Percentiles rank a stretch among this genome's conserved stretches.
Evolutionary conservation across 2,797 vertebrate genomes (phyloP).

Genomic region (Sylvia borin): DNA sequence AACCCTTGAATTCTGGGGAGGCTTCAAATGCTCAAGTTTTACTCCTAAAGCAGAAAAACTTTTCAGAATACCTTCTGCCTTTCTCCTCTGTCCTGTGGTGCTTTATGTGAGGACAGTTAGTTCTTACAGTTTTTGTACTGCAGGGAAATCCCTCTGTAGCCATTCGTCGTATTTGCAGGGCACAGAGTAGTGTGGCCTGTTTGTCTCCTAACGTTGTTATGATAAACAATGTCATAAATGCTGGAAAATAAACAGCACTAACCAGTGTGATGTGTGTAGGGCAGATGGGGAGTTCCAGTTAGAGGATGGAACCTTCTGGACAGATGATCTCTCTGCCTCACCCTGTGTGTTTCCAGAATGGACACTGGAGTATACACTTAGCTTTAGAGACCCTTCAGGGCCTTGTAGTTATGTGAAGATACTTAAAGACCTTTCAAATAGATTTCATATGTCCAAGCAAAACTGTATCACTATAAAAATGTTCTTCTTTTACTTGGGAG

Average conservation of each 20-base stretch:
- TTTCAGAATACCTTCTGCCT: background rate
- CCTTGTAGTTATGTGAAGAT: background rate
- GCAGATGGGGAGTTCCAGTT: background rate
- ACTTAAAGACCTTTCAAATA: background rate
- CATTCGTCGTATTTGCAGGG: background rate
- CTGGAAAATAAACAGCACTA: background rate
- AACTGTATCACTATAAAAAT: background rate
- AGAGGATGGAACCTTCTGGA: background rate
- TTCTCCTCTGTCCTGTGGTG: background rate
- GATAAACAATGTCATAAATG: background rate
- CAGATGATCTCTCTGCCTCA: background rate
- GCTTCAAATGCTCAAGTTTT: background rate
- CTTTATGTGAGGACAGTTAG: background rate
- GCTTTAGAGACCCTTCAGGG: background rate
- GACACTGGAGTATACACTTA: background rate
- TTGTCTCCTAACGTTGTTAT: background rate
- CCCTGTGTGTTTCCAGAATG: background rate
- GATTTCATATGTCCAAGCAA: background rate
- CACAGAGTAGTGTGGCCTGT: background rate
- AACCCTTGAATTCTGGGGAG: background rate
- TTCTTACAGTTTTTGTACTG: background rate
- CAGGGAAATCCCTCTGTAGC: background rate
- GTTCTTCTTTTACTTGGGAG: background rate
- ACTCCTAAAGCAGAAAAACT: background rate
- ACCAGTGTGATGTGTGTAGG: background rate